phyloP scores from a whole-genome alignment of 2,888 invertebrate species.

The Rhodophaea formosa region DNA sequence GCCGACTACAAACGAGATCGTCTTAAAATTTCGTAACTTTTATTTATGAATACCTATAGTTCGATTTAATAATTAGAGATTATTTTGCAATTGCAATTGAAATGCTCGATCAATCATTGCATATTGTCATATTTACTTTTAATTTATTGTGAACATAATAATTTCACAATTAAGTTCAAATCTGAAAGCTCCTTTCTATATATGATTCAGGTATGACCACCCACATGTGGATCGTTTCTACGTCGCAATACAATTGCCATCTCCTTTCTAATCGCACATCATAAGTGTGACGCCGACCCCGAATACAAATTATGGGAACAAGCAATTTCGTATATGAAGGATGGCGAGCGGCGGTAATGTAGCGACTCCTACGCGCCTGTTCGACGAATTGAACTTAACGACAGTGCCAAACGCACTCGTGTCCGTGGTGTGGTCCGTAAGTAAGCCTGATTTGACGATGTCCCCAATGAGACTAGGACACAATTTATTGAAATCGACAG shows the following conservation, averaged over 20 bases:
- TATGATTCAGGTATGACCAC: conserved; percentile 46
- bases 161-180: too few species aligned
- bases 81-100: too few species aligned
- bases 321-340: conserved; percentile 74
- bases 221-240: conserved; percentile 60
- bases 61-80: too few species aligned
- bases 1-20: too few species aligned
- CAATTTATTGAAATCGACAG: neutral
- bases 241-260: conserved; percentile 65
- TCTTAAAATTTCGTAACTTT: too few species aligned
- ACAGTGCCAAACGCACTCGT: conserved; percentile 57
- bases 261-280: conserved; percentile 75
- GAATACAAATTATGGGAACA: conserved; percentile 77
- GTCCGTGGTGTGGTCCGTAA: conserved; percentile 22
- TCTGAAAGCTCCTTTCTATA: conserved; percentile 4
- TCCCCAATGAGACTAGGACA: neutral
- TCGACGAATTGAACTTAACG: conserved; percentile 72
- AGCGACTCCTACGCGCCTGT: conserved; percentile 69
- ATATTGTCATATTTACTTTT: too few species aligned
- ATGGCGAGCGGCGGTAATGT: conserved; percentile 60
- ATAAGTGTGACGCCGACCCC: conserved; percentile 75
- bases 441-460: conserved; percentile 20
- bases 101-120: too few species aligned
- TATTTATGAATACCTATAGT: too few species aligned
- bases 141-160: too few species aligned